Conservation (phyloP, 2,113 vertebrate species). For the Hippocampus barbouri region DNA sequence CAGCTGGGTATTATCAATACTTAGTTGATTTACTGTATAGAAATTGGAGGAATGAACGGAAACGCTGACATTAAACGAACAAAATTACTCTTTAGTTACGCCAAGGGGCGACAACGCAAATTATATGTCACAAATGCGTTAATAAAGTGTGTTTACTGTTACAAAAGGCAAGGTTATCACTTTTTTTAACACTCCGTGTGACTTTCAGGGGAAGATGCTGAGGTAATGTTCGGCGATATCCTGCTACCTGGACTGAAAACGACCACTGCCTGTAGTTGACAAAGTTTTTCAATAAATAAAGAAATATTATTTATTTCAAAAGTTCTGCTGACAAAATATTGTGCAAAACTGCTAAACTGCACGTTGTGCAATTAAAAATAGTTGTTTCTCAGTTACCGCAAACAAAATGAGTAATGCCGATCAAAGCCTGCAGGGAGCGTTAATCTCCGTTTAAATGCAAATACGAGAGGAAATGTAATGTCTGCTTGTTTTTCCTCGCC, state of each 20-base stretch:
- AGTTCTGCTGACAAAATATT: neutral
- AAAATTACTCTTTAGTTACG: neutral
- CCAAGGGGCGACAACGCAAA: neutral
- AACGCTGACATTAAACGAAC: neutral
- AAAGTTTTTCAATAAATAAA: too few relatives aligned
- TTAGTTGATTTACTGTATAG: neutral
- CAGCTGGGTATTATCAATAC: neutral
- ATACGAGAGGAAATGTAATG: neutral
- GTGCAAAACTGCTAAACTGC: neutral
- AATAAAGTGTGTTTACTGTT: neutral
- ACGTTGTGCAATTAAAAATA: neutral
- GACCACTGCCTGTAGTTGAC: neutral
- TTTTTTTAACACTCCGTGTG: too few relatives aligned
- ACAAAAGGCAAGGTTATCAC: neutral
- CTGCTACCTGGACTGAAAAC: neutral
- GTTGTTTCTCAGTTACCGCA: neutral
- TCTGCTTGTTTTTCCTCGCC: slow-evolving; percentile 6
- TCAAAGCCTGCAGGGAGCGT: slow-evolving; percentile 36
- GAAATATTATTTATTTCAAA: too few relatives aligned
- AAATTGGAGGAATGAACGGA: too few relatives aligned
- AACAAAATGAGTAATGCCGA: neutral
- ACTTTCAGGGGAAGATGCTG: too few relatives aligned
- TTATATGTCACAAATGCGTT: neutral
- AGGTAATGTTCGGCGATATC: neutral
- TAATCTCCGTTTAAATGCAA: slow-evolving; percentile 18